A percentile compares a stretch with the other conserved stretches of the same genome.
phyloP scores from a whole-genome alignment of 2,797 vertebrate species.

The Loriculus beryllinus region DNA sequence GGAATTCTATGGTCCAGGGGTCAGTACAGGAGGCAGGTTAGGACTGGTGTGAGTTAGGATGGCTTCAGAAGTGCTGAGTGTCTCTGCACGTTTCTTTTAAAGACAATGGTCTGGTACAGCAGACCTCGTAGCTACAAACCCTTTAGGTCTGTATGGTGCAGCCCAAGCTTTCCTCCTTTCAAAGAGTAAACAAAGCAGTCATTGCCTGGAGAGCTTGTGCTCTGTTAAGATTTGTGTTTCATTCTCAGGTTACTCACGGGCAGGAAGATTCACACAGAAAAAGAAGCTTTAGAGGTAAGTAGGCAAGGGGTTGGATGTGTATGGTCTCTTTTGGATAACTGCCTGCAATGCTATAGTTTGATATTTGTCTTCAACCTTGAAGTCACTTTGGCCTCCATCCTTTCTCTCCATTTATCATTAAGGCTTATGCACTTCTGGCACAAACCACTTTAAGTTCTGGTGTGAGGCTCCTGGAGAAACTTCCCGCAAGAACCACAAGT shows the following conservation, averaged over 20 bases:
- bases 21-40: background rate
- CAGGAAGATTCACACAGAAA: constrained; percentile 90
- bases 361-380: background rate
- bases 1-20: background rate
- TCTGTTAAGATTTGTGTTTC: background rate
- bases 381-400: background rate
- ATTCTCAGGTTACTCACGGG: constrained; percentile 87
- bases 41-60: background rate
- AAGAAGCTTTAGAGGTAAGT: constrained; percentile 90
- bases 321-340: background rate
- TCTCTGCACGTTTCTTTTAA: background rate
- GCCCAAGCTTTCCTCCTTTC: background rate
- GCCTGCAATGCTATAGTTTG: background rate
- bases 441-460: background rate
- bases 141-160: background rate
- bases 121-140: background rate
- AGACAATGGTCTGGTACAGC: background rate
- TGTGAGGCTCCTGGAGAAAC: background rate
- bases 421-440: background rate
- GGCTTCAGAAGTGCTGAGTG: background rate
- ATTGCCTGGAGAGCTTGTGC: background rate
- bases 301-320: background rate
- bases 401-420: background rate
- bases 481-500: background rate
- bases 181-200: background rate